Evolutionary conservation across 2,888 invertebrate genomes (phyloP), one percentile per base, ranked within the genome.

Genomic region (Xylophagus ater): DNA sequence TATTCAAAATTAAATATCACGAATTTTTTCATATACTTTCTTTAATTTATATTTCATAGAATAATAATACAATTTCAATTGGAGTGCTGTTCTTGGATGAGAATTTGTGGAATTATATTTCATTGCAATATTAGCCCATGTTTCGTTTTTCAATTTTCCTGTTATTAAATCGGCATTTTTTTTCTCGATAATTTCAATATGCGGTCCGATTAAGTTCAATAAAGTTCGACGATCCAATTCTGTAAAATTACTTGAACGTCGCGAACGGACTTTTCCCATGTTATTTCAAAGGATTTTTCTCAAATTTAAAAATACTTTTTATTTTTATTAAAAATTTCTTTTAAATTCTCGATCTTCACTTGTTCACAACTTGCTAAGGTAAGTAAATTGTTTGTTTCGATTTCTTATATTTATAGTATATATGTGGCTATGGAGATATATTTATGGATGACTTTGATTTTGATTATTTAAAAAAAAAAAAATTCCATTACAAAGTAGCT

Each of bases 181-280:
- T 29, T 37, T 37, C 30, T 37, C 37, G n/a, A 37, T 37, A 26
- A 37, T 30, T 18, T 15, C 13, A 8, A 37, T n/a, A 37, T 37
- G 30, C 3, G 37, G 37, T 13, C 23, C 21, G 2, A 37, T 30
- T 21, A 37, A 19, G 30, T 37, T 30, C 21, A 37, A 26, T 9
- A 37, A 23, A 4, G 30, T 12, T 29, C 30, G 37, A 2, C 37
- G 37, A 21, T 37, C 37, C 10, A 30, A 29, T 10, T 37, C 37
- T n/a, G 37, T 37, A 13, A 37, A 37, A 14, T 37, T 37, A 21
- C 29, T 37, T 30, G 37, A 37, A 25, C 37, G 37, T n/a, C n/a
- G n/a, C n/a, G n/a, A n/a, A n/a, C n/a, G n/a, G n/a, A n/a, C n/a
- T n/a, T n/a, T n/a, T n/a, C n/a, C n/a, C n/a, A n/a, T n/a, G n/a